Evolutionary conservation across 2,888 invertebrate genomes (phyloP).

Genomic region (Andricus curvator): DNA sequence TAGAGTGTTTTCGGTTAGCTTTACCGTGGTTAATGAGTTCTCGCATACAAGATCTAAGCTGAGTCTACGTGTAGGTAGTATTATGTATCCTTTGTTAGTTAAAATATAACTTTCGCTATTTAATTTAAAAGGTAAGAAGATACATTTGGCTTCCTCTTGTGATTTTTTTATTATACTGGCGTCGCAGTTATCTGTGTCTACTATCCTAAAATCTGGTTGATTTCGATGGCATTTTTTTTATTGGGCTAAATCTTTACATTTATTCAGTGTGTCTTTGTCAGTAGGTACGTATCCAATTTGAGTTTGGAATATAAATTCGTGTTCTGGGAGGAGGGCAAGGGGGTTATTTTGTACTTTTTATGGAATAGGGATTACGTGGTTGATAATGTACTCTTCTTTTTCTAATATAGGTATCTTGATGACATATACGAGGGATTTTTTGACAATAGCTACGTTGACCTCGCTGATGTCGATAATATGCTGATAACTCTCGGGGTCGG

Average conservation of each 20-base stretch:
- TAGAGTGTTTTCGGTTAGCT: not conserved
- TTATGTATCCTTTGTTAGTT: not conserved
- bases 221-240: not conserved
- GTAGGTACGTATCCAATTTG: not conserved
- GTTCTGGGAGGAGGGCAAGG: not conserved
- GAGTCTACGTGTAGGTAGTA: not conserved
- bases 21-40: not conserved
- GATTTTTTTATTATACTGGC: not conserved
- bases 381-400: too few species aligned
- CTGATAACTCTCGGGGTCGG: too few species aligned
- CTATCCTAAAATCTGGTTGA: not conserved
- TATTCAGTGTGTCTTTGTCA: not conserved
- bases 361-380: not conserved
- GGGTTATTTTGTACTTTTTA: not conserved
- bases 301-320: not conserved
- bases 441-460: too few species aligned
- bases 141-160: not conserved
- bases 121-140: not conserved
- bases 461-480: too few species aligned
- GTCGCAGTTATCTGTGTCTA: not conserved
- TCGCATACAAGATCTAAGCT: not conserved
- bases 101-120: not conserved
- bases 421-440: too few species aligned
- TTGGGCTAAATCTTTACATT: not conserved
- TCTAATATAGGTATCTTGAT: too few species aligned